Percentiles rank a stretch among this genome's conserved stretches.
Evolutionary conservation across 2,797 vertebrate species (phyloP).

Genomic region (Hemibagrus guttatus): DNA sequence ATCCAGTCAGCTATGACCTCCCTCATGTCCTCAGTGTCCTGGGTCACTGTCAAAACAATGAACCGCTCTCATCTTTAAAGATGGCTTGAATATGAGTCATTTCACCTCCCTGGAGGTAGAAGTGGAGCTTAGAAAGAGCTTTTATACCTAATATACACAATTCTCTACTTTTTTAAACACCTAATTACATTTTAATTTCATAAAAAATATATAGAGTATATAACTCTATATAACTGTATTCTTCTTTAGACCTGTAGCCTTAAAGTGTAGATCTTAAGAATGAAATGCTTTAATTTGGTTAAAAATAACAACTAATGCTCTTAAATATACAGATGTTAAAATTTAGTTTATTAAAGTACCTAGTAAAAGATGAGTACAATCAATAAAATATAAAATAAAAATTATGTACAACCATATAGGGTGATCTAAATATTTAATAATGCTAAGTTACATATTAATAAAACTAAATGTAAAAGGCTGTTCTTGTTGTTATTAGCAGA

Average conservation of each 20-base stretch:
- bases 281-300: too few species aligned
- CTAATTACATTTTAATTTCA: not conserved
- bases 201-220: not conserved
- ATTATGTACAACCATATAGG: not conserved
- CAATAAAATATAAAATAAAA: not conserved
- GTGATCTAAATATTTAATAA: not conserved
- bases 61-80: constrained; percentile 41
- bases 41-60: constrained; percentile 52
- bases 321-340: too few species aligned
- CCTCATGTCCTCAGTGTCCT: constrained; percentile 45
- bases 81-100: constrained; percentile 36
- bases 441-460: not conserved
- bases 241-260: not conserved
- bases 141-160: not conserved
- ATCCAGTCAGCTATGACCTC: constrained; percentile 56
- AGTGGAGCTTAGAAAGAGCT: constrained; percentile 31
- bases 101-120: constrained; percentile 46
- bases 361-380: not conserved
- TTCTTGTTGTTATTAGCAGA: not conserved
- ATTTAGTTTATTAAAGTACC: not conserved
- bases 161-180: not conserved
- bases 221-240: not conserved
- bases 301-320: too few species aligned
- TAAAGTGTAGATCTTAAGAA: not conserved
- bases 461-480: not conserved